Percentiles rank a stretch among this genome's conserved stretches.
Conservation (phyloP, 1,140 invertebrate species). For the Brachionus rubens region DNA sequence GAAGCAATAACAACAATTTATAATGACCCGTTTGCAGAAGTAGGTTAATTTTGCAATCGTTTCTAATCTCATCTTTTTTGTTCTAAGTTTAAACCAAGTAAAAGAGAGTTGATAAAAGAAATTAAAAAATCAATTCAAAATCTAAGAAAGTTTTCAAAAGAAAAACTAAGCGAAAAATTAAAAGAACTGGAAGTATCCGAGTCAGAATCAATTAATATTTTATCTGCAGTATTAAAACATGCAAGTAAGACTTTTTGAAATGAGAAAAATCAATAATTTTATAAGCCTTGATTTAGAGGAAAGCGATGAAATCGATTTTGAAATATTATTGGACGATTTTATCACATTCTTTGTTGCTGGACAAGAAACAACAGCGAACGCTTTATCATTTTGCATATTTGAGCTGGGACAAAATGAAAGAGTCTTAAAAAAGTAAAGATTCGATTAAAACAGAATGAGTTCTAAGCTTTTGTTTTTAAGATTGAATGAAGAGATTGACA, state of each 20-base stretch:
- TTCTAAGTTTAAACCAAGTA: not conserved
- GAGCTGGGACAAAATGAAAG: constrained; percentile 28
- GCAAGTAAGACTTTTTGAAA: not conserved
- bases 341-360: constrained; percentile 33
- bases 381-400: constrained; percentile 22
- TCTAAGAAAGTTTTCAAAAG: constrained; percentile 7
- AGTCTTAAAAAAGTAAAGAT: constrained; percentile 4
- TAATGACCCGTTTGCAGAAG: not conserved
- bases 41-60: not conserved
- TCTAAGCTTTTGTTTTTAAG: not conserved
- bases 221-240: not conserved
- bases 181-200: not conserved
- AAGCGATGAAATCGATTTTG: not conserved
- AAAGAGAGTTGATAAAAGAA: not conserved
- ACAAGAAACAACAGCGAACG: constrained; percentile 34
- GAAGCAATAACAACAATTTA: not conserved
- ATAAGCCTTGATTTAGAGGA: not conserved
- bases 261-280: not conserved
- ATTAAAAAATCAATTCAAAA: not conserved
- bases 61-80: not conserved
- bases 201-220: not conserved
- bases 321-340: constrained; percentile 29
- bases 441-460: not conserved
- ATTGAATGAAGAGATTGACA: constrained; percentile 3
- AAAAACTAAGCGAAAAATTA: not conserved